These are phyloP conservation scores for Quadriops clusia DNA, from an alignment of 2,888 invertebrate genomes.

Conservation along the genomic window DNA sequence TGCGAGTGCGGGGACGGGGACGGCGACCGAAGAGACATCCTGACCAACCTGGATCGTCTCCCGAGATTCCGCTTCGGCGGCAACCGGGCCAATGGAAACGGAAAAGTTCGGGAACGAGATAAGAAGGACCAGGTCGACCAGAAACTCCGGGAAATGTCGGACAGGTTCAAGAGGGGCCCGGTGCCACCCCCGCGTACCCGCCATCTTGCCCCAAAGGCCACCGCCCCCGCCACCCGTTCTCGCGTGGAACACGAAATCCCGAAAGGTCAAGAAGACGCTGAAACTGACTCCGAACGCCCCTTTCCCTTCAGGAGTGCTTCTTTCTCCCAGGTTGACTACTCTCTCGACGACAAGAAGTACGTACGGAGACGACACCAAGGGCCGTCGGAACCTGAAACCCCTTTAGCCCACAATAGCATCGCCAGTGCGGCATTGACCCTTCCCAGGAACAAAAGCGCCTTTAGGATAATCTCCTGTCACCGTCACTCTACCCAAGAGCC, in stretches of 20 bases:
- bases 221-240: slow-evolving; percentile 35
- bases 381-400: slow-evolving; percentile 19
- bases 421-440: slow-evolving; percentile 31
- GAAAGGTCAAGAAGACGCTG: slow-evolving; percentile 28
- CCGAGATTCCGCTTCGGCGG: slow-evolving; percentile 65
- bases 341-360: slow-evolving; percentile 50
- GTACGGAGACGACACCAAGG: slow-evolving; percentile 30
- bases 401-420: slow-evolving; percentile 22
- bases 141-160: slow-evolving; percentile 61
- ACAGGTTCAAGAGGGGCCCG: slow-evolving; percentile 53
- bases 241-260: slow-evolving; percentile 40
- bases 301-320: slow-evolving; percentile 60
- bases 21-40: slow-evolving; percentile 24
- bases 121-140: slow-evolving; percentile 54
- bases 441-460: slow-evolving; percentile 33
- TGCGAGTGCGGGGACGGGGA: slow-evolving; percentile 28
- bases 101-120: slow-evolving; percentile 22
- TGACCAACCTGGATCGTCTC: slow-evolving; percentile 67
- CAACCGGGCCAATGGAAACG: slow-evolving; percentile 30
- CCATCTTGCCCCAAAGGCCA: slow-evolving; percentile 21
- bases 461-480: too few species aligned
- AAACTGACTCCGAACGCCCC: slow-evolving; percentile 19
- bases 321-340: slow-evolving; percentile 75
- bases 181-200: slow-evolving; percentile 31
- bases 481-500: too few species aligned